These are phyloP conservation scores for Patella caerulea DNA, from an alignment of 2,888 invertebrate genomes.

Conservation along the genomic window DNA sequence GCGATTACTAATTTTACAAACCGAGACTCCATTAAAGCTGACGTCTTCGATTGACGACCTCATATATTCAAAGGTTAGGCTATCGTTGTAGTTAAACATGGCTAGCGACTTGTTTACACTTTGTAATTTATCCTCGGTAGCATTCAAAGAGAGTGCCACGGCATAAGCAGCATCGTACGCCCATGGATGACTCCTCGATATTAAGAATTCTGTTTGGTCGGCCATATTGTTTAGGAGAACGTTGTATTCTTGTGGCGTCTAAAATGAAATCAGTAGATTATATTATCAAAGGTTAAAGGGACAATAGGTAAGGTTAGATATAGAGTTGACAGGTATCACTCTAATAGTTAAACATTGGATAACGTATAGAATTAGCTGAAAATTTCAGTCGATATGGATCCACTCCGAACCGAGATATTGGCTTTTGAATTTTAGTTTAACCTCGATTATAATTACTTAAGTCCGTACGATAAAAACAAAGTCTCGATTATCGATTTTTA, in stretches of 20 bases:
- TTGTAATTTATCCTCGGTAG: slow-evolving; percentile 28
- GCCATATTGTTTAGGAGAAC: not conserved
- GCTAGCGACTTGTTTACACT: not conserved
- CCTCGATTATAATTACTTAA: too few relatives aligned
- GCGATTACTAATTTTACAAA: slow-evolving; percentile 19
- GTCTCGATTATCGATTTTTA: too few relatives aligned
- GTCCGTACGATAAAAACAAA: too few relatives aligned
- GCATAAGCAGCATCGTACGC: slow-evolving; percentile 46
- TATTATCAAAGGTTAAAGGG: too few relatives aligned
- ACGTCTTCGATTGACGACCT: slow-evolving; percentile 34
- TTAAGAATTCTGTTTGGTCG: not conserved
- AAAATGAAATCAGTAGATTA: not conserved
- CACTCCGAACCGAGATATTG: too few relatives aligned
- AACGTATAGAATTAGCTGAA: too few relatives aligned
- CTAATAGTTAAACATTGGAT: too few relatives aligned
- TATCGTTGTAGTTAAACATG: slow-evolving; percentile 12
- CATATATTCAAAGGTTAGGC: slow-evolving; percentile 22
- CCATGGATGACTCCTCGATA: slow-evolving; percentile 24
- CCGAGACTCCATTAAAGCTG: slow-evolving; percentile 42
- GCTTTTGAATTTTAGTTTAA: too few relatives aligned
- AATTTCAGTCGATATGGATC: too few relatives aligned
- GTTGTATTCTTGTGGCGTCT: slow-evolving; percentile 19
- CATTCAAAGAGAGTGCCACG: slow-evolving; percentile 40
- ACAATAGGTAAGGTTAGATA: too few relatives aligned
- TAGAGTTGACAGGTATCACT: too few relatives aligned